A percentile compares a stretch with the other conserved stretches of the same genome.
Evolutionary conservation across 2,113 vertebrate genomes (phyloP).

Genomic region (Coptodon rendalli): DNA sequence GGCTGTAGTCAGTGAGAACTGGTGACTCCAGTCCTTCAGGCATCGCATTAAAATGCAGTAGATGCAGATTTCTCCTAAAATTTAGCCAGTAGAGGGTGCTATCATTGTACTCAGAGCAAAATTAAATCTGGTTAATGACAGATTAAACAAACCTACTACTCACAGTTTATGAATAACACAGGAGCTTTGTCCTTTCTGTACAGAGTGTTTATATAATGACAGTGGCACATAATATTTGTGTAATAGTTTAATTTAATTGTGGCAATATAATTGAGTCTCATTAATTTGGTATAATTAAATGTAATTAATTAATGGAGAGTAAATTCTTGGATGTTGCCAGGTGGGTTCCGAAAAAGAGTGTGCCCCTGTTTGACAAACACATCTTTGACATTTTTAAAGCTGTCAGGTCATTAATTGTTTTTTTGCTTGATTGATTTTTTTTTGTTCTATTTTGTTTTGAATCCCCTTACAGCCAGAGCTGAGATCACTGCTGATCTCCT

Average conservation of each 20-base stretch:
- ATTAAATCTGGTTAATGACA: neutral
- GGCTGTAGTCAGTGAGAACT: neutral
- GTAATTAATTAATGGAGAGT: neutral
- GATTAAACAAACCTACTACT: neutral
- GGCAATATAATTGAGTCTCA: neutral
- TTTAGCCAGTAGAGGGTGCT: neutral
- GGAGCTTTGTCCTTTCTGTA: neutral
- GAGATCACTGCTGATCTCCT: neutral
- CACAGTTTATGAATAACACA: neutral
- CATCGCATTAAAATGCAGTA: neutral
- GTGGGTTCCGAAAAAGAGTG: neutral
- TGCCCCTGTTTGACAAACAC: neutral
- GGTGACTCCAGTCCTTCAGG: neutral
- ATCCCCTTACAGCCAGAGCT: rapidly evolving
- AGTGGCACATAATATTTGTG: neutral
- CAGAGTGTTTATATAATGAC: neutral
- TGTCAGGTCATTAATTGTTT: neutral
- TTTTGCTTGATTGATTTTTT: neutral
- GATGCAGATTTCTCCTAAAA: neutral
- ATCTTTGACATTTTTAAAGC: neutral
- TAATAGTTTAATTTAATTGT: neutral
- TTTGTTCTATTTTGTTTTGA: neutral
- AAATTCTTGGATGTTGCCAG: neutral
- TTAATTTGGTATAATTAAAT: neutral
- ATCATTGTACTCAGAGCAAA: neutral